These are phyloP conservation scores for Ptiloglossa arizonensis DNA, from an alignment of 1,140 invertebrate genomes.

Conservation along the genomic window DNA sequence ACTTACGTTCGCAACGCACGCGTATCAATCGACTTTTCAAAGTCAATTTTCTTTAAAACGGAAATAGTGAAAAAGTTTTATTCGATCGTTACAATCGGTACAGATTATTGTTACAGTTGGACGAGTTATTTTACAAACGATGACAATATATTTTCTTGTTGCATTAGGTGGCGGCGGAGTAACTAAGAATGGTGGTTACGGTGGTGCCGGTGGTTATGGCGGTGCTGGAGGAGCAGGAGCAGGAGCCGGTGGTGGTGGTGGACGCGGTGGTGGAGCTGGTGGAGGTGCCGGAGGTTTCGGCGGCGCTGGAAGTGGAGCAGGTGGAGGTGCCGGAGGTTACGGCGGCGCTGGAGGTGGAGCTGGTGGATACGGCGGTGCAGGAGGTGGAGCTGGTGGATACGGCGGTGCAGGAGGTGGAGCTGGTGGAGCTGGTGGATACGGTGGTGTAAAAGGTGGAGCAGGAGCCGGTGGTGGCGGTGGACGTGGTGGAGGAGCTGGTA, in stretches of 20 bases:
- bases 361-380: constrained; percentile 42
- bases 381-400: constrained; percentile 26
- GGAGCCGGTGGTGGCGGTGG: constrained; percentile 10
- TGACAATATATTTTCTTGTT: not conserved
- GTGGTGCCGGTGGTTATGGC: constrained; percentile 1
- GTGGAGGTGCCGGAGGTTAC: constrained; percentile 9
- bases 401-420: constrained; percentile 35
- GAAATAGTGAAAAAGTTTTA: too few species aligned
- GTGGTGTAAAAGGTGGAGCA: constrained; percentile 23
- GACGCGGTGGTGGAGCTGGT: not conserved
- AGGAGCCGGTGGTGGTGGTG: not conserved
- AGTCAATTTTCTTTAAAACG: too few species aligned
- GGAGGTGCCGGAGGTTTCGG: not conserved
- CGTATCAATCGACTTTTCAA: too few species aligned
- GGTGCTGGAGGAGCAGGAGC: constrained; percentile 13
- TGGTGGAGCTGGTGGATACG: constrained; percentile 5
- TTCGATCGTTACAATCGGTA: too few species aligned
- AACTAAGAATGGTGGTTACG: not conserved
- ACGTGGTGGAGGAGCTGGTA: not conserved
- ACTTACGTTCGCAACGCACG: too few species aligned
- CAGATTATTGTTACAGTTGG: too few species aligned
- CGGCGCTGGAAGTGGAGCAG: not conserved
- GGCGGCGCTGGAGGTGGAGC: constrained; percentile 13
- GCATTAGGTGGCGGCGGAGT: not conserved
- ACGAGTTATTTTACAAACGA: too few species aligned